These are phyloP conservation scores for Penaeus japonicus DNA, from an alignment of 1,140 invertebrate genomes.

Conservation along the genomic window DNA sequence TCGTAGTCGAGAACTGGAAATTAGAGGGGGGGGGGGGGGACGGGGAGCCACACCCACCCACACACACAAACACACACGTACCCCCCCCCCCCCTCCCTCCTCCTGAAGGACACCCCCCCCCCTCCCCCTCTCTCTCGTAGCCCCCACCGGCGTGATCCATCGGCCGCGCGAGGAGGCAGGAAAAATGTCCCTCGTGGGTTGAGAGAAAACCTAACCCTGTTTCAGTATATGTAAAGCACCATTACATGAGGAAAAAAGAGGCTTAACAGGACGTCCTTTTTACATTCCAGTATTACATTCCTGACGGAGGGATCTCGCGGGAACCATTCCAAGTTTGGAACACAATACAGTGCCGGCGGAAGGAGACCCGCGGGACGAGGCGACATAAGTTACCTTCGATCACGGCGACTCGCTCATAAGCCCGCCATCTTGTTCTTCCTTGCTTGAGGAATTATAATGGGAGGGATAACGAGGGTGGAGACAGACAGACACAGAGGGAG, in stretches of 20 bases:
- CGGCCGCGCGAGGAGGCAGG: neutral
- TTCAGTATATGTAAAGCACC: constrained; percentile 51
- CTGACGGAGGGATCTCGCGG: constrained; percentile 46
- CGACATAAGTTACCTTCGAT: constrained; percentile 27
- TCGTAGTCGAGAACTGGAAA: too few relatives aligned
- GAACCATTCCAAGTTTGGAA: constrained; percentile 43
- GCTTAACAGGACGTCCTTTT: constrained; percentile 51
- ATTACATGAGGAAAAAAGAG: constrained; percentile 42
- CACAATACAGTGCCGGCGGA: constrained; percentile 35
- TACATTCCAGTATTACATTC: constrained; percentile 54
- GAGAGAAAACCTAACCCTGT: constrained; percentile 40
- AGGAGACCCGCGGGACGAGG: constrained; percentile 2
- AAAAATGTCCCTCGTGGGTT: constrained; percentile 21
- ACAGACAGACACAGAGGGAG: neutral
- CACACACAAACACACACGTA: too few relatives aligned
- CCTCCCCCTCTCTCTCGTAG: too few relatives aligned
- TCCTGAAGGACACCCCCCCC: too few relatives aligned
- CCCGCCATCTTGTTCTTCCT: neutral
- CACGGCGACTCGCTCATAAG: constrained; percentile 38
- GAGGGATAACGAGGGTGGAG: neutral
- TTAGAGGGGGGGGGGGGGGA: too few relatives aligned
- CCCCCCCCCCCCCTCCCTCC: too few relatives aligned
- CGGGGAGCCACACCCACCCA: too few relatives aligned
- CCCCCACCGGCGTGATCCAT: too few relatives aligned
- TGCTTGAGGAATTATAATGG: neutral